phyloP scores from a whole-genome alignment of 2,888 invertebrate species.

The Chaitophorus viminalis region DNA sequence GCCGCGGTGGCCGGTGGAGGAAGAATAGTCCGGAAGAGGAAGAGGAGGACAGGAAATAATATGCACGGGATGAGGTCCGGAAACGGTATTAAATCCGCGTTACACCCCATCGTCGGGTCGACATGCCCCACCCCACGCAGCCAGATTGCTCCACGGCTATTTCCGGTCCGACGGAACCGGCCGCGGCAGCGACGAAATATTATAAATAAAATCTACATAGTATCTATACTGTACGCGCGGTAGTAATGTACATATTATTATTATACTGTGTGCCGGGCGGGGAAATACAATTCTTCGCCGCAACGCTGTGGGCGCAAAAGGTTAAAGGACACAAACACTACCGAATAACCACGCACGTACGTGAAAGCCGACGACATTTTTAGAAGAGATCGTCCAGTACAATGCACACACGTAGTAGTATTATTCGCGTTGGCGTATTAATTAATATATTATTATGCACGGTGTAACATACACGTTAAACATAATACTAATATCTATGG shows the following conservation, averaged over 20 bases:
- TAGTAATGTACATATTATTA: background rate
- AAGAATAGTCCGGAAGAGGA: background rate
- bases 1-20: background rate
- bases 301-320: background rate
- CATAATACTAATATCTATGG: background rate
- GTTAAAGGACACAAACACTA: background rate
- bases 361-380: slow-evolving; percentile 19
- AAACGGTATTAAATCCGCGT: slow-evolving; percentile 54
- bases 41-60: slow-evolving; percentile 30
- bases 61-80: slow-evolving; percentile 13
- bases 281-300: background rate
- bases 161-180: slow-evolving; percentile 38
- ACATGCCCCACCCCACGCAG: background rate
- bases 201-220: slow-evolving; percentile 12
- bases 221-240: too few species aligned
- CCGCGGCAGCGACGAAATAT: slow-evolving; percentile 6
- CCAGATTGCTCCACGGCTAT: slow-evolving; percentile 1
- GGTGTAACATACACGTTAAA: too few species aligned
- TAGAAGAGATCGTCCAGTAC: slow-evolving; percentile 20
- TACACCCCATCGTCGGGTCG: background rate
- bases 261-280: background rate
- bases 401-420: background rate
- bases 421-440: slow-evolving; percentile 49
- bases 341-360: background rate
- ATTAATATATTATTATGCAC: slow-evolving; percentile 31